A percentile compares a stretch with the other conserved stretches of the same genome.
phyloP scores from a whole-genome alignment of 2,888 invertebrate genomes.

The Zaprionus obscuricornis region DNA sequence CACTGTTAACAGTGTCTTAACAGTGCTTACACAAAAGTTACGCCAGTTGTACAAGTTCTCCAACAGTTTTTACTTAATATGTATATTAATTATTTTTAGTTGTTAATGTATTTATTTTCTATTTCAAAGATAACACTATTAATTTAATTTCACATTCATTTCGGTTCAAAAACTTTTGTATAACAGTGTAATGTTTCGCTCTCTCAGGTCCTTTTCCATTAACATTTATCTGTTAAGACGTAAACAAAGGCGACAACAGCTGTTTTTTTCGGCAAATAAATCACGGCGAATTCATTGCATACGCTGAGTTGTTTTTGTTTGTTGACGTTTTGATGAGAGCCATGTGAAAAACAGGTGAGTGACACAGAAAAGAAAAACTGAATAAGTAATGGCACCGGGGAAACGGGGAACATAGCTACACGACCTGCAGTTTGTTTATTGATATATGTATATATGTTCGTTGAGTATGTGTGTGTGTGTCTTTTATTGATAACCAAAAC shows the following conservation, averaged over 20 bases:
- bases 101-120: too few species aligned
- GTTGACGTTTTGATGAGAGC: slow-evolving; percentile 29
- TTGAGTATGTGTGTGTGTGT: slow-evolving; percentile 24
- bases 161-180: too few species aligned
- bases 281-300: slow-evolving; percentile 50
- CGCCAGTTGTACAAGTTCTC: too few species aligned
- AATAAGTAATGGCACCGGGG: slow-evolving; percentile 56
- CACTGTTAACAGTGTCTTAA: too few species aligned
- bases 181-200: neutral
- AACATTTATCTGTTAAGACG: slow-evolving; percentile 27
- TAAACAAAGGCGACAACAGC: slow-evolving; percentile 51
- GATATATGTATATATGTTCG: slow-evolving; percentile 15
- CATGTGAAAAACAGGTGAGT: slow-evolving; percentile 66
- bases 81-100: too few species aligned
- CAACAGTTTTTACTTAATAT: too few species aligned
- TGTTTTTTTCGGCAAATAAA: slow-evolving; percentile 27
- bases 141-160: too few species aligned
- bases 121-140: too few species aligned
- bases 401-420: slow-evolving; percentile 43
- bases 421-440: slow-evolving; percentile 31
- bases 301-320: slow-evolving; percentile 35
- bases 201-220: slow-evolving; percentile 6
- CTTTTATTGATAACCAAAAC: slow-evolving; percentile 59
- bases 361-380: slow-evolving; percentile 55
- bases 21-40: too few species aligned